Evolutionary conservation across 2,113 vertebrate genomes (phyloP), one percentile per base, ranked within the genome.

Genomic region (Hiodon alosoides): DNA sequence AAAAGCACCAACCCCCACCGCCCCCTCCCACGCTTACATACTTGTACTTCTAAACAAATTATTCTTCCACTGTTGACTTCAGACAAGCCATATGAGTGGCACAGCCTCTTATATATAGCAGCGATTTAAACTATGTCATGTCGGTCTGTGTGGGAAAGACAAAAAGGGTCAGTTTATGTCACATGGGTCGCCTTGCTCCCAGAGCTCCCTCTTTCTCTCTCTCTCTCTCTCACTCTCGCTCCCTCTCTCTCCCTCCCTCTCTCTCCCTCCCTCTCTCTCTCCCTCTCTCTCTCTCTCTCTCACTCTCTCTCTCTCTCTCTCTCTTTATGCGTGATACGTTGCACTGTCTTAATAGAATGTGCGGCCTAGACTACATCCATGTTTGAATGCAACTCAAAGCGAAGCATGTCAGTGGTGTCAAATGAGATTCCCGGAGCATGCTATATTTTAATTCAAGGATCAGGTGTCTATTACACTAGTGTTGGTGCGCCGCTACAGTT

Each of bases 61-160:
- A 5, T 0, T 81, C 50, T 55, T 74, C 79, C 31, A 75, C 72
- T 17, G 70, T 17, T 0, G 74, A 11, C 70, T 80, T 77, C 0
- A 2, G 47, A 71, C 81, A 83, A 82, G 79, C 80, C 79, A 69
- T 79, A 78, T 73, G 72, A 79, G 78, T 82, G 83, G 80, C 74
- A 78, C 78, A 77, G 78, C 47, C 16, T 75, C 0, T 0, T 85
- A 89, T 87, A 87, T 88, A 89, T 82, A 89, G 89, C 77, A 91
- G 60, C 82, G 76, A 84, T 91, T 84, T 82, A 85, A 88, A 77
- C 83, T 85, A 3, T 3, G 70, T 86, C 86, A 86, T 85, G 85
- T 82, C 84, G 83, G 85, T 86, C 83, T 87, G 90, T 94, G 93
- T 95, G 94, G 93, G 93, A 94, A 95, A 93, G 88, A 93, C 85